Percentiles rank a stretch among this genome's conserved stretches.
phyloP scores from a whole-genome alignment of 2,797 vertebrate species.

The Mormyrus proboscirostris region DNA sequence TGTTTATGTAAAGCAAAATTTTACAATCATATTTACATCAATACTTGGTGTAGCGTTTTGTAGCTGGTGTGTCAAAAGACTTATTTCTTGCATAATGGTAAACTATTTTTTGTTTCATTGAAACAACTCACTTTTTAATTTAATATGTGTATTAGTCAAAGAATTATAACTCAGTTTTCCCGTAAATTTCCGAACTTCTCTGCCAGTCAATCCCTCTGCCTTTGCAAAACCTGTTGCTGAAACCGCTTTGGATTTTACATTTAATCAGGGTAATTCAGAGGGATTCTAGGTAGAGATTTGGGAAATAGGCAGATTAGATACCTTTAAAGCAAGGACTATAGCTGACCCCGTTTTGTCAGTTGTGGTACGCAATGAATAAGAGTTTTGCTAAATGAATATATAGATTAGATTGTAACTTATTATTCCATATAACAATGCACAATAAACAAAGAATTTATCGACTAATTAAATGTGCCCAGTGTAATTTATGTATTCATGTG shows the following conservation, averaged over 20 bases:
- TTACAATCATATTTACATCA: not conserved
- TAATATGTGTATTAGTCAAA: not conserved
- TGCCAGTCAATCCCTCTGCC: not conserved
- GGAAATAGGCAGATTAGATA: not conserved
- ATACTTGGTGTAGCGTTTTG: not conserved
- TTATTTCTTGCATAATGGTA: not conserved
- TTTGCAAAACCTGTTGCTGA: not conserved
- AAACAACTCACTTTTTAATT: not conserved
- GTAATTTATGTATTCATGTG: not conserved
- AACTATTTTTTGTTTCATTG: not conserved
- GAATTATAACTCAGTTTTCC: not conserved
- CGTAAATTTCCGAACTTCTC: not conserved
- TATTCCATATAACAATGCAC: not conserved
- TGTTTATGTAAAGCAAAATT: not conserved
- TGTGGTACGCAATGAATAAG: not conserved
- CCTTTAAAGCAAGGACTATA: not conserved
- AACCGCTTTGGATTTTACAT: not conserved
- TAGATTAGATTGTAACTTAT: not conserved
- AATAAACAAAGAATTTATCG: not conserved
- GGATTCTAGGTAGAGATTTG: not conserved
- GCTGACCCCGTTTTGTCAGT: not conserved
- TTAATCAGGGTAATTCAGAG: not conserved
- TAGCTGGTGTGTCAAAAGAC: not conserved
- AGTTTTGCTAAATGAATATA: not conserved
- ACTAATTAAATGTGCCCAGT: not conserved